Evolutionary conservation across 2,888 invertebrate genomes (phyloP).

Genomic region (Scaeva pyrastri): DNA sequence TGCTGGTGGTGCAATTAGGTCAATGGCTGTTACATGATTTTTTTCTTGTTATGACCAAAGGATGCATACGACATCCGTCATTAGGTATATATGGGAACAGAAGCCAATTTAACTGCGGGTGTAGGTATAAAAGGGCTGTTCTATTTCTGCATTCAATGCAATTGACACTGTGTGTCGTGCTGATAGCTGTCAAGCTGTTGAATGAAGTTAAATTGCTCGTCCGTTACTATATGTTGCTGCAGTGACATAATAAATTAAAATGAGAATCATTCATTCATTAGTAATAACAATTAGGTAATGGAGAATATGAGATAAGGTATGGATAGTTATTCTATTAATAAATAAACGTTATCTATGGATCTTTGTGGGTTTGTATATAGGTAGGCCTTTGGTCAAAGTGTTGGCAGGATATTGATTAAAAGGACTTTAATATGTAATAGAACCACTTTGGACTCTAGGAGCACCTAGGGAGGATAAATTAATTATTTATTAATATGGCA

Average conservation of each 20-base stretch:
- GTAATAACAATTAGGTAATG: neutral
- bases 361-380: no score
- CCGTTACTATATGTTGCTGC: neutral
- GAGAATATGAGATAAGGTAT: no score
- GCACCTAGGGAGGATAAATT: no score
- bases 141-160: slow-evolving; percentile 1
- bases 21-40: slow-evolving; percentile 13
- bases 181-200: slow-evolving; percentile 13
- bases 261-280: neutral
- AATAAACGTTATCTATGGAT: no score
- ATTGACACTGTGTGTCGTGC: slow-evolving; percentile 12
- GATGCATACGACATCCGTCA: neutral
- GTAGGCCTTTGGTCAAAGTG: no score
- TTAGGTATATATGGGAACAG: neutral
- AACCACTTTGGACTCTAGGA: no score
- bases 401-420: no score
- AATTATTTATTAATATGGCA: no score
- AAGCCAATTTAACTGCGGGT: no score
- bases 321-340: no score
- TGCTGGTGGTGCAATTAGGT: slow-evolving; percentile 20
- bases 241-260: neutral
- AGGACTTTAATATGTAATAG: no score
- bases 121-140: neutral
- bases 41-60: neutral
- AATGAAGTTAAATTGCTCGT: neutral